Percentiles rank a stretch among this genome's conserved stretches.
Evolutionary conservation across 2,888 invertebrate genomes (phyloP).

Genomic region (Amiota communis): DNA sequence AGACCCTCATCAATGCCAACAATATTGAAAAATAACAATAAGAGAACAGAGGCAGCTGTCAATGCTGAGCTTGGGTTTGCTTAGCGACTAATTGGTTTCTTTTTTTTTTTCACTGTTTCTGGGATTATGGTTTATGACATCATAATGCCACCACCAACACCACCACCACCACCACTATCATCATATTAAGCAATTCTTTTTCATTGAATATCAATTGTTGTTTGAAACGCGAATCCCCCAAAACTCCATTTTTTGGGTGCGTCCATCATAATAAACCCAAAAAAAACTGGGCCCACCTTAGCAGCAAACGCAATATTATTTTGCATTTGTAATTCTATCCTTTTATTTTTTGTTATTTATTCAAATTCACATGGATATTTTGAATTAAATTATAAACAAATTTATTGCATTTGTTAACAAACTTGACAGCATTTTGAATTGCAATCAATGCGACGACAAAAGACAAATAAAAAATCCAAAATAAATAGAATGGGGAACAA

Average conservation of each 20-base stretch:
- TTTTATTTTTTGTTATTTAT: not conserved
- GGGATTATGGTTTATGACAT: not conserved
- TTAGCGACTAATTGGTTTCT: not conserved
- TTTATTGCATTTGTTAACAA: constrained; percentile 60
- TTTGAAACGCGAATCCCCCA: too few relatives aligned
- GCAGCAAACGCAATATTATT: not conserved
- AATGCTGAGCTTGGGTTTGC: not conserved
- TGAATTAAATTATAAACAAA: constrained; percentile 34
- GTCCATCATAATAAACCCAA: not conserved
- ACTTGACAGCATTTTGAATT: constrained; percentile 56
- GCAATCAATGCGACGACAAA: constrained; percentile 7
- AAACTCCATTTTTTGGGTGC: too few relatives aligned
- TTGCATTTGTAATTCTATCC: constrained; percentile 19
- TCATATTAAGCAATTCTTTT: too few relatives aligned
- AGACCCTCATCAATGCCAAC: too few relatives aligned
- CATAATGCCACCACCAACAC: not conserved
- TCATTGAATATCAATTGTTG: too few relatives aligned
- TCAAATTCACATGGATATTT: constrained; percentile 52
- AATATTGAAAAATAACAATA: too few relatives aligned
- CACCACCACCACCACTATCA: too few relatives aligned
- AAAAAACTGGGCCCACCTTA: not conserved
- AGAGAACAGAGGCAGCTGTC: too few relatives aligned
- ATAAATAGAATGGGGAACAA: not conserved
- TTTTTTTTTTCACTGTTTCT: too few relatives aligned
- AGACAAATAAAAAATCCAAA: constrained; percentile 4